Conservation (phyloP, 1,140 invertebrate species). For the Steinernema feltiae region DNA sequence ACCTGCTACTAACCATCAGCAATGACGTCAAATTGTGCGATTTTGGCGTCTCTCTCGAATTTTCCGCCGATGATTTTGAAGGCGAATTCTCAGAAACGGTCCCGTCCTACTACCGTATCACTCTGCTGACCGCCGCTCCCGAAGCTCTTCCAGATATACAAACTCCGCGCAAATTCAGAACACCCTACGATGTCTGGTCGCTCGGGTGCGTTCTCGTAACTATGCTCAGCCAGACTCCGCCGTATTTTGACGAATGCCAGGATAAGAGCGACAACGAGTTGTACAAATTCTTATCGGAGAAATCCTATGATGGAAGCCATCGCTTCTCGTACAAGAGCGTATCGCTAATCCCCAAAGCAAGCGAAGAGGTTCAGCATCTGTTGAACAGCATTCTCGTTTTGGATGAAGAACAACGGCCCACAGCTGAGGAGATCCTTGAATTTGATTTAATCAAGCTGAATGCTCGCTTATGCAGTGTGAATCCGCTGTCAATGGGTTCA, state of each 20-base stretch:
- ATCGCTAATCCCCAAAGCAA: conserved; percentile 17
- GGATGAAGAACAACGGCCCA: conserved; percentile 12
- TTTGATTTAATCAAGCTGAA: conserved; percentile 14
- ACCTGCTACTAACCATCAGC: conserved; percentile 33
- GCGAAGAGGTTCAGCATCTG: conserved; percentile 8
- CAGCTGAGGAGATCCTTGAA: conserved; percentile 20
- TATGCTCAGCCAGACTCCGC: conserved; percentile 33
- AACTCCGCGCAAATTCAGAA: conserved; percentile 1
- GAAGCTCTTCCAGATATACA: conserved; percentile 9
- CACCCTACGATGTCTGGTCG: conserved; percentile 31
- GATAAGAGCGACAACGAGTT: conserved; percentile 18
- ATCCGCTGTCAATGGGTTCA: neutral
- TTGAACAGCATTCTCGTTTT: conserved; percentile 14
- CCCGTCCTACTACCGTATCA: conserved; percentile 20
- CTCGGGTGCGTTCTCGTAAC: conserved; percentile 33
- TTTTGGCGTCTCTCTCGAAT: conserved; percentile 16
- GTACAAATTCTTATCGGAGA: conserved; percentile 24
- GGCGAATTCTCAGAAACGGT: neutral
- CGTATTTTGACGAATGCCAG: conserved; percentile 25
- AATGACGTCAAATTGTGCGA: conserved; percentile 34
- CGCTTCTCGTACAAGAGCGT: neutral
- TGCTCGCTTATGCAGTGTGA: conserved; percentile 13
- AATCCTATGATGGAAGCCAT: conserved; percentile 14
- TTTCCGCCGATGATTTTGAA: conserved; percentile 19
- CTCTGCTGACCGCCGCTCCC: conserved; percentile 19